These are phyloP conservation scores for Gibbula magus DNA, from an alignment of 2,888 invertebrate species.

Conservation along the genomic window DNA sequence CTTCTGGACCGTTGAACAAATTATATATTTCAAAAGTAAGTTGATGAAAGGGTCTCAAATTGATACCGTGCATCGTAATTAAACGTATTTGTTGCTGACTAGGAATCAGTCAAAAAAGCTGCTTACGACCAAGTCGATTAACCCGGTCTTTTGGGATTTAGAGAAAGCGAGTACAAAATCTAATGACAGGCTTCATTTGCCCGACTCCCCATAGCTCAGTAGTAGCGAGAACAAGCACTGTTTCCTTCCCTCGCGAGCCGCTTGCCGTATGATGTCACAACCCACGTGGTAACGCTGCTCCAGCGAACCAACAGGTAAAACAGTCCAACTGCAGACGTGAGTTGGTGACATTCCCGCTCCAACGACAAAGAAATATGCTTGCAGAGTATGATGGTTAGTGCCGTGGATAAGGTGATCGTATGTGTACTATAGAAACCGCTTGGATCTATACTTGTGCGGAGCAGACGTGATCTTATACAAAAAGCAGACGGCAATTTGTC, in stretches of 20 bases:
- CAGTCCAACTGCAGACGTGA: not conserved
- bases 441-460: not conserved
- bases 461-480: not conserved
- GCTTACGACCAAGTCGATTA: too few relatives aligned
- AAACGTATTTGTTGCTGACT: too few relatives aligned
- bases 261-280: slow-evolving; percentile 6
- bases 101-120: too few relatives aligned
- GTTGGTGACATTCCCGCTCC: not conserved
- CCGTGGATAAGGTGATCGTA: not conserved
- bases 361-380: not conserved
- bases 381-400: not conserved
- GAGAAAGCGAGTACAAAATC: too few relatives aligned
- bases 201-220: too few relatives aligned
- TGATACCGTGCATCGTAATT: too few relatives aligned
- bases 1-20: too few relatives aligned
- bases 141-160: too few relatives aligned
- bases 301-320: not conserved
- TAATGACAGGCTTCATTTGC: too few relatives aligned
- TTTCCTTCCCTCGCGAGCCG: not conserved
- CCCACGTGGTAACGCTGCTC: slow-evolving; percentile 1
- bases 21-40: too few relatives aligned
- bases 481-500: slow-evolving; percentile 1
- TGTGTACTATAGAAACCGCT: not conserved
- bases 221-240: too few relatives aligned
- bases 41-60: too few relatives aligned